A percentile compares a stretch with the other conserved stretches of the same genome.
Evolutionary conservation across 2,888 invertebrate genomes (phyloP).

Genomic region (Iselma pallidipennis): DNA sequence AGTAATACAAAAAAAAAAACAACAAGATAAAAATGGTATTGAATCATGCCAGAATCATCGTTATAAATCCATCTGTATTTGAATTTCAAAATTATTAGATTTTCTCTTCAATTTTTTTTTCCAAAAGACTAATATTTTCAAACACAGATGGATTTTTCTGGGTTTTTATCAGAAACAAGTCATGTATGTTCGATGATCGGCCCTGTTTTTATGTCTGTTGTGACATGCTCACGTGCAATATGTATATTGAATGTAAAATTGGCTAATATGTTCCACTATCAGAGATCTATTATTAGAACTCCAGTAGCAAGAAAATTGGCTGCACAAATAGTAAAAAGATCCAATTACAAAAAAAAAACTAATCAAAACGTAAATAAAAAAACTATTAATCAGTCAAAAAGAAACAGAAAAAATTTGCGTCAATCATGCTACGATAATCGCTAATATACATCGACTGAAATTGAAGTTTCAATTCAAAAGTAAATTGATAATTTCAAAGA

Average conservation of each 20-base stretch:
- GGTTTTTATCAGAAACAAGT: background rate
- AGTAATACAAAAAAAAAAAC: slow-evolving; percentile 47
- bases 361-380: slow-evolving; percentile 14
- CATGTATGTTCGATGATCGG: slow-evolving; percentile 23
- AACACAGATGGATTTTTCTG: background rate
- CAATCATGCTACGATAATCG: background rate
- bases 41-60: slow-evolving; percentile 7
- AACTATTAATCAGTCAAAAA: slow-evolving; percentile 8
- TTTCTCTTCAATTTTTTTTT: background rate
- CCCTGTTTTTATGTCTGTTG: slow-evolving; percentile 32
- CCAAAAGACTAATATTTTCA: background rate
- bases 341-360: slow-evolving; percentile 1
- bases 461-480: no score
- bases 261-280: slow-evolving; percentile 19
- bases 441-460: slow-evolving; percentile 14
- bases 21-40: slow-evolving; percentile 20
- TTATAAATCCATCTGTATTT: no score
- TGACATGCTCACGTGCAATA: slow-evolving; percentile 48
- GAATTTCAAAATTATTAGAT: no score
- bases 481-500: background rate
- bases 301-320: slow-evolving; percentile 24
- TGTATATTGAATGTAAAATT: slow-evolving; percentile 14
- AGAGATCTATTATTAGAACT: slow-evolving; percentile 19
- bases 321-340: slow-evolving; percentile 8
- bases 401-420: background rate